Percentiles rank a stretch among this genome's conserved stretches.
phyloP scores from a whole-genome alignment of 2,797 vertebrate species.

The Aulostomus chinensis region DNA sequence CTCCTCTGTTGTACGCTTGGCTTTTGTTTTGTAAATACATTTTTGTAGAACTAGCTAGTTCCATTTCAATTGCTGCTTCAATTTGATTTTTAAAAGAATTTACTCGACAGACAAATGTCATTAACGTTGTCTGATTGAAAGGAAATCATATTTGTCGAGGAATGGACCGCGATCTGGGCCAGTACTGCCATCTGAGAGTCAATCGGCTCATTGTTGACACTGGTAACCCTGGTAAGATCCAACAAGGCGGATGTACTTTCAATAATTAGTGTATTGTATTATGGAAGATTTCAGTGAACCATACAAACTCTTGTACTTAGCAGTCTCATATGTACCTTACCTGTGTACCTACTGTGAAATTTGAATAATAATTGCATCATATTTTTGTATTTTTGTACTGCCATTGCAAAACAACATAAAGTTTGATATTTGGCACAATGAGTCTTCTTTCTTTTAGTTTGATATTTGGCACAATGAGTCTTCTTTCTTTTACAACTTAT shows the following conservation, averaged over 20 bases:
- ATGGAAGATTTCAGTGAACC: slow-evolving; percentile 31
- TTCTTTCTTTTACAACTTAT: slow-evolving; percentile 1
- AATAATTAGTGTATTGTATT: slow-evolving; percentile 12
- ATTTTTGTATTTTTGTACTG: slow-evolving; percentile 86
- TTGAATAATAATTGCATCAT: slow-evolving; percentile 73
- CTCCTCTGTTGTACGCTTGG: slow-evolving; percentile 51
- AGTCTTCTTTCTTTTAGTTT: slow-evolving; percentile 10
- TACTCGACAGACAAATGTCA: slow-evolving; percentile 38
- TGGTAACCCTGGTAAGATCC: slow-evolving; percentile 10
- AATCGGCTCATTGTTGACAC: slow-evolving; percentile 23
- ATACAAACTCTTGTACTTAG: slow-evolving; percentile 70
- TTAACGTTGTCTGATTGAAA: slow-evolving; percentile 34
- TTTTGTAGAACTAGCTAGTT: slow-evolving; percentile 50
- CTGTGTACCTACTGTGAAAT: slow-evolving; percentile 81
- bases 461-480: background rate
- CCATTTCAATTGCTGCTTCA: slow-evolving; percentile 54
- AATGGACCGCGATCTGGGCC: slow-evolving; percentile 35
- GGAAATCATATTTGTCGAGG: slow-evolving; percentile 57
- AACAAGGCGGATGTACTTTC: slow-evolving; percentile 33
- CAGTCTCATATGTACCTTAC: slow-evolving; percentile 66
- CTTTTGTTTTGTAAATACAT: slow-evolving; percentile 44
- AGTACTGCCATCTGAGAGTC: slow-evolving; percentile 19
- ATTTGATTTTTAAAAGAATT: slow-evolving; percentile 32
- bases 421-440: slow-evolving; percentile 52
- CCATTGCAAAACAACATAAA: slow-evolving; percentile 79